Evolutionary conservation across 2,888 invertebrate species (phyloP), one percentile per base, ranked within the genome.

Genomic region (Troides helena): DNA sequence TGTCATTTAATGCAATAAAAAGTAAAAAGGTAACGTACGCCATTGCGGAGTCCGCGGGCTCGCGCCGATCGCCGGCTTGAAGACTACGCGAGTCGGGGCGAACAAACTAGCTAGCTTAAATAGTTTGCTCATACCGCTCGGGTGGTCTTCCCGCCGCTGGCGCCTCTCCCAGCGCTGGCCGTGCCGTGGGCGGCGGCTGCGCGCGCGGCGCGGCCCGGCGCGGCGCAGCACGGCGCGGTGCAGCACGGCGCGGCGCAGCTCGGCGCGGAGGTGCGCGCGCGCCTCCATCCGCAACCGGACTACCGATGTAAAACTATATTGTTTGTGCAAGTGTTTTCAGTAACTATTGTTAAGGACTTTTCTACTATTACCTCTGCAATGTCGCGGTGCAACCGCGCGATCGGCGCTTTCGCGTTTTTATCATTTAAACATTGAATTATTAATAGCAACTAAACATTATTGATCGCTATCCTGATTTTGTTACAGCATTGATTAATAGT

Each of bases 71-170:
- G 30, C 21, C 39, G 89, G 85, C 85, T 81, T 81, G 76, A 14
- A 81, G 79, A 80, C 91, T 89, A 93, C 93, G 88, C 93, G 93
- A 93, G 92, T 90, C 92, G 92, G 92, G 93, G 93, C 93, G 93
- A 93, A 93, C 93, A 93, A 93, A 93, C 93, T 93, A 87, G 82
- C 80, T 74, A 77, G 74, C 78, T 72, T 71, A 75, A 78, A 88
- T 85, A 93, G 93, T 92, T 92, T 93, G 93, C 86, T 90, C 93
- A 91, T 84, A 82, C 93, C 92, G 93, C 92, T 93, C 93, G 92
- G 93, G 93, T 92, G 83, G 86, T 83, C 87, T 72, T 67, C 70
- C 46, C 43, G 60, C 78, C 76, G 80, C 82, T 77, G 78, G 80
- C 87, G 85, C 77, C 59, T 73, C 67, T n/a, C 61, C 56, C 69